Conservation (phyloP, 2,888 invertebrate species). For the Drosophila lutescens region DNA sequence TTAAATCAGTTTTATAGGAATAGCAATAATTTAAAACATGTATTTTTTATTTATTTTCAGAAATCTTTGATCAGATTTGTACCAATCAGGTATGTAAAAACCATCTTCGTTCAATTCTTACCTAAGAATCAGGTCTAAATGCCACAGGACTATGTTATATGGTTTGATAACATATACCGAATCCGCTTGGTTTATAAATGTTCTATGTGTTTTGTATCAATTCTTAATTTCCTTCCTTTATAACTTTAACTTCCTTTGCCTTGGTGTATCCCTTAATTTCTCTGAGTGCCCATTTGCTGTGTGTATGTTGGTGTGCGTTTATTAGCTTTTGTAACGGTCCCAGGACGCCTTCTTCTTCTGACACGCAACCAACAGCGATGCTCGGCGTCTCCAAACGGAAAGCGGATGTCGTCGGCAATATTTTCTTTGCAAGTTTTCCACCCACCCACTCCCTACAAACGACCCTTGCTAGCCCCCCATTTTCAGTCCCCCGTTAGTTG, state of each 20-base stretch:
- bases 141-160: too few relatives aligned
- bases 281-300: slow-evolving; percentile 1
- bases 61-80: neutral
- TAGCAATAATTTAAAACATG: neutral
- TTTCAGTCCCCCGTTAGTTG: slow-evolving; percentile 12
- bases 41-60: neutral
- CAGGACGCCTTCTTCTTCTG: slow-evolving; percentile 21
- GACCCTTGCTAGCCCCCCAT: neutral
- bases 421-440: slow-evolving; percentile 67
- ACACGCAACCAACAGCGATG: slow-evolving; percentile 34
- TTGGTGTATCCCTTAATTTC: neutral
- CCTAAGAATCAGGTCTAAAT: too few relatives aligned
- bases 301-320: slow-evolving; percentile 23
- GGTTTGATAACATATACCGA: too few relatives aligned
- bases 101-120: too few relatives aligned
- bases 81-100: too few relatives aligned
- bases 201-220: too few relatives aligned
- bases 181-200: too few relatives aligned
- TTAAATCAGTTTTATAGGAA: too few relatives aligned
- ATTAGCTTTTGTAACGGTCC: slow-evolving; percentile 55
- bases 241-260: too few relatives aligned
- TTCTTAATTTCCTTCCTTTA: too few relatives aligned
- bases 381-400: slow-evolving; percentile 52
- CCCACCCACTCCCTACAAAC: neutral
- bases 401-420: slow-evolving; percentile 73